phyloP scores from a whole-genome alignment of 1,140 invertebrate species.

The Penaeus indicus region DNA sequence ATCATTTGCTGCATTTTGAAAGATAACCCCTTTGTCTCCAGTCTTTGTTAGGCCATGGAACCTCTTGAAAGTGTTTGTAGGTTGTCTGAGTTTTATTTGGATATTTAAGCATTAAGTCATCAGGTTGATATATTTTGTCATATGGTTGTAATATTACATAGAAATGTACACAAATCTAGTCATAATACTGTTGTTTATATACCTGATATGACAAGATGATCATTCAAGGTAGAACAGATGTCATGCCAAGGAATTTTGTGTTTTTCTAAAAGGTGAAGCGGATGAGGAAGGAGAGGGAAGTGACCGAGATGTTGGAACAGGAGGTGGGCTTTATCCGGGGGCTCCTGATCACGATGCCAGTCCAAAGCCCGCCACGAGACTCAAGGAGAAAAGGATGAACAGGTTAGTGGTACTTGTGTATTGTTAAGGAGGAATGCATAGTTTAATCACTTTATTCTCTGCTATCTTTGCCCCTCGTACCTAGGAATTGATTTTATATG shows the following conservation, averaged over 20 bases:
- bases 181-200: constrained; percentile 15
- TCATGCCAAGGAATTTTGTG: not conserved
- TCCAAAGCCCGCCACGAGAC: constrained; percentile 70
- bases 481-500: no score
- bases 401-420: constrained; percentile 28
- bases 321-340: constrained; percentile 56
- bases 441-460: not conserved
- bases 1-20: no score
- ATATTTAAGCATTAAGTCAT: not conserved
- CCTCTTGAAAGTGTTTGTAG: constrained; percentile 36
- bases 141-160: not conserved
- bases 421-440: not conserved
- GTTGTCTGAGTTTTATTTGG: constrained; percentile 16
- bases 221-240: not conserved
- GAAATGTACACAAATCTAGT: not conserved
- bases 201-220: constrained; percentile 39
- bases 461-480: no score
- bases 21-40: no score
- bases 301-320: constrained; percentile 60
- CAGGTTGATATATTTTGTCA: not conserved
- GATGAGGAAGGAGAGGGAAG: constrained; percentile 68
- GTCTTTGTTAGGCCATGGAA: constrained; percentile 20
- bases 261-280: constrained; percentile 68
- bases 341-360: constrained; percentile 73
- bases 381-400: constrained; percentile 64